phyloP scores from a whole-genome alignment of 2,797 vertebrate genomes.

The Sparidentex hasta region DNA sequence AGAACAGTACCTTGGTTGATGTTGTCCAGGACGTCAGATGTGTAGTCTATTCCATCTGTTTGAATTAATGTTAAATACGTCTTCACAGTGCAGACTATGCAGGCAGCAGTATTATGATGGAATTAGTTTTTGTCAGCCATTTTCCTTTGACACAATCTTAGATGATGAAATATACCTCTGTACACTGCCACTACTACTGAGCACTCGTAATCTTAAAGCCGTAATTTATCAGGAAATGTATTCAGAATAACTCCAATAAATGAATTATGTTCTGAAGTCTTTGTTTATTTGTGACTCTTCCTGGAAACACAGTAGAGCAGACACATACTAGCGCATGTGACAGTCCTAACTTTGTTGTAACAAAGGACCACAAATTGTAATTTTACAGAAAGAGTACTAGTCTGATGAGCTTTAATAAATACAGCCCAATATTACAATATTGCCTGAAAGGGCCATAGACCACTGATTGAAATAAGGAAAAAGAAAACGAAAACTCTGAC shows the following conservation, averaged over 20 bases:
- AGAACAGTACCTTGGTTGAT: not conserved
- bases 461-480: not conserved
- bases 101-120: constrained; percentile 6
- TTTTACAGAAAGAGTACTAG: not conserved
- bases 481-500: no score
- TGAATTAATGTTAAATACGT: not conserved
- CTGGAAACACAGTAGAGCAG: not conserved
- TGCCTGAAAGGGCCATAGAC: not conserved
- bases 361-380: not conserved
- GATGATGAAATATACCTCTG: constrained; percentile 46
- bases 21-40: not conserved
- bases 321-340: no score
- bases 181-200: constrained; percentile 54
- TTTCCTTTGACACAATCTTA: constrained; percentile 1
- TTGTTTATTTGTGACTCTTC: not conserved
- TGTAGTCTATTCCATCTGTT: not conserved
- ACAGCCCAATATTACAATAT: not conserved
- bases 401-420: not conserved
- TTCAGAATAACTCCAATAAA: constrained; percentile 48
- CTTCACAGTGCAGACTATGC: constrained; percentile 3
- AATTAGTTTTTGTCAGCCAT: constrained; percentile 14
- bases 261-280: not conserved
- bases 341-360: no score
- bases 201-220: not conserved
- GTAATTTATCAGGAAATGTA: constrained; percentile 36